Base-by-base conservation (phyloP, 2,113 vertebrate genomes). In the Paracanthobrama guichenoti region DNA sequence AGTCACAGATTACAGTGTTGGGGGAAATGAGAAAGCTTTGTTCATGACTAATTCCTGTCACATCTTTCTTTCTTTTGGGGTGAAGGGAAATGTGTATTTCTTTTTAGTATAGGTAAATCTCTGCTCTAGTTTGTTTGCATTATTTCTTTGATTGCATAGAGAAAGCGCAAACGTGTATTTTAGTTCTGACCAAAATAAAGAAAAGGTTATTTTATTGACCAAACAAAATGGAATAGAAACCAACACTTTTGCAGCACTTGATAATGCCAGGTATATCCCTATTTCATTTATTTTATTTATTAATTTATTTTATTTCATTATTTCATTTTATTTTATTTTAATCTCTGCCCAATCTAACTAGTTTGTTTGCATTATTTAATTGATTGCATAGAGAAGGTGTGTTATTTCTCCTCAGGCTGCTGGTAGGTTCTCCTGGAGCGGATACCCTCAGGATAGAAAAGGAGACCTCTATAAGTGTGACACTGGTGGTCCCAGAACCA, bases 381-480 rank as follows among this genome's bases (percentile, higher is more conserved):
- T 59, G 35, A 16, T 22, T 26, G n/a, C 14, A 48, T 14, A n/a
- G 14, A 13, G 14, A 35, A 24, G 10, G 2, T 48, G 18, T 59
- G 46, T 39, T 62, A 24, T 55, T 69, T 31, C 20, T 69, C 13
- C 35, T 59, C 84, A 96, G 96, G 96, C 77, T 96, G 74, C 86
- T 96, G 86, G 94, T 96, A 72, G 93, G 95, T 3, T 95, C 95
- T 57, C 96, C 0, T 96, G 95, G 95, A 96, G 94, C 84, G 94
- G 95, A n/a, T 95, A 93, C 89, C 94, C 93, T 0, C 22, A 88
- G 3, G 95, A 95, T 81, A 93, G 93, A 89, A 95, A 93, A 90
- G 96, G 96, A 84, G 95, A 96, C 64, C 89, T 96, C 18, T 96
- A 96, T 79, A 94, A 90, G 5, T 96, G 96, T 88, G 92, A 90